phyloP scores from a whole-genome alignment of 2,113 vertebrate species.

The Fulica atra region DNA sequence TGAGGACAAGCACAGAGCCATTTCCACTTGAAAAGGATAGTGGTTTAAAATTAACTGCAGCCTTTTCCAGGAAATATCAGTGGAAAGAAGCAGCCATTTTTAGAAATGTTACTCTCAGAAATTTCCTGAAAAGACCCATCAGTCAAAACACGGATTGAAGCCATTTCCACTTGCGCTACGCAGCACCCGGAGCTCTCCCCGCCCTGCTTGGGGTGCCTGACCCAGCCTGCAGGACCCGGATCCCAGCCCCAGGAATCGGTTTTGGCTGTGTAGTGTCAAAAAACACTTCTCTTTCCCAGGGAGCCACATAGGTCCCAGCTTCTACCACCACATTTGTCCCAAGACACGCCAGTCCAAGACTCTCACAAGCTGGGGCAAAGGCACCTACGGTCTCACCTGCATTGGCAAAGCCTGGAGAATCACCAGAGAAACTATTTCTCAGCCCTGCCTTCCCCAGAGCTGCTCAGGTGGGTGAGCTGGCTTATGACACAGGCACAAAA shows the following conservation, averaged over 20 bases:
- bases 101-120: constrained; percentile 69
- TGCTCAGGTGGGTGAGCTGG: neutral
- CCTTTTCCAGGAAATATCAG: constrained; percentile 72
- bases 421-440: neutral
- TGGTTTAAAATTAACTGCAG: constrained; percentile 65
- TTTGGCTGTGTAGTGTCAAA: neutral
- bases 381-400: neutral
- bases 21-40: constrained; percentile 67
- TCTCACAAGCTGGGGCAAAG: neutral
- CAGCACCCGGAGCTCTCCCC: constrained; percentile 1
- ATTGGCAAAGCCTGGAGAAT: neutral
- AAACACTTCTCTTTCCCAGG: neutral
- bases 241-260: neutral
- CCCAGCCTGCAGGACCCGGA: neutral
- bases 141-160: constrained; percentile 66
- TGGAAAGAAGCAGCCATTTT: constrained; percentile 71
- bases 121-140: constrained; percentile 73
- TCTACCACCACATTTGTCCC: neutral
- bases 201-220: neutral
- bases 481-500: neutral
- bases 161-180: constrained; percentile 60
- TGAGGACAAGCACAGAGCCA: constrained; percentile 43
- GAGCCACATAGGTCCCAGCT: neutral
- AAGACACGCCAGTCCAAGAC: neutral
- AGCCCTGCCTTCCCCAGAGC: neutral